phyloP scores from a whole-genome alignment of 1,140 invertebrate species.

The Maconellicoccus hirsutus region DNA sequence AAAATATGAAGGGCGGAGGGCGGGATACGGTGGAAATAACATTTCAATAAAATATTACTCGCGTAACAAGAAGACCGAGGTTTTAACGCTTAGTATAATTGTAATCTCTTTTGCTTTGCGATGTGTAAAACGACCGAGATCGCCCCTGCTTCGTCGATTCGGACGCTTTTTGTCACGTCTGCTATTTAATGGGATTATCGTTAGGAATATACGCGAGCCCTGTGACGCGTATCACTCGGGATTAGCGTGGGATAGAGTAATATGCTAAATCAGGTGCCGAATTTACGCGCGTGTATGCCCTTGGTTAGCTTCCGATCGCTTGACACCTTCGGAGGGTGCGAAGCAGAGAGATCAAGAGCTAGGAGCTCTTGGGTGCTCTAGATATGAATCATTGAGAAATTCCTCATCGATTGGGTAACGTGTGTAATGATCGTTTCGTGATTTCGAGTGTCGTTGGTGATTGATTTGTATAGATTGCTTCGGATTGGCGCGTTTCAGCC shows the following conservation, averaged over 20 bases:
- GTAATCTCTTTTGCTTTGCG: constrained; percentile 1
- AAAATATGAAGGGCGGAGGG: too few relatives aligned
- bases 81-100: constrained; percentile 9
- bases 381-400: too few relatives aligned
- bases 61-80: background rate
- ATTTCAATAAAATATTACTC: constrained; percentile 5
- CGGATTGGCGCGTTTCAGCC: too few relatives aligned
- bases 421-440: too few relatives aligned
- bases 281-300: background rate
- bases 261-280: constrained; percentile 7
- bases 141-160: background rate
- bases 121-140: background rate
- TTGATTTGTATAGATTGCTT: too few relatives aligned
- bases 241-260: background rate
- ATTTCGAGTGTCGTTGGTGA: too few relatives aligned
- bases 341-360: too few relatives aligned
- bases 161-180: constrained; percentile 2
- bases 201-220: background rate
- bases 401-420: too few relatives aligned
- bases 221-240: background rate
- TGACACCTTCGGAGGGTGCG: too few relatives aligned
- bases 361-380: too few relatives aligned
- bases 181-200: constrained; percentile 8
- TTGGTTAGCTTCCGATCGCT: too few relatives aligned
- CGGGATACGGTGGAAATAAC: background rate